phyloP scores from a whole-genome alignment of 2,888 invertebrate genomes.

The Operophtera brumata region DNA sequence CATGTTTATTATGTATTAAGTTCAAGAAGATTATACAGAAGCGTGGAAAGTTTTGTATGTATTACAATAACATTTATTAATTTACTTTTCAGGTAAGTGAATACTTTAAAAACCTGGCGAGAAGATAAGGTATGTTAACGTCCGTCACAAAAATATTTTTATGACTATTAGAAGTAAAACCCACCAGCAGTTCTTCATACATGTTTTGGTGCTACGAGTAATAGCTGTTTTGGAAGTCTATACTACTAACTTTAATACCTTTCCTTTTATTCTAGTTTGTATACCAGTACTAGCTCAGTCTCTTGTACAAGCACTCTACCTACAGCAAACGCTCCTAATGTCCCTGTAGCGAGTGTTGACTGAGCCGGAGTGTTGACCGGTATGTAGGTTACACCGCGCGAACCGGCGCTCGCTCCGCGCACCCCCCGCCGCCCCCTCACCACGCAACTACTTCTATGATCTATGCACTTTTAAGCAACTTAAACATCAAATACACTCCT shows the following conservation, averaged over 20 bases:
- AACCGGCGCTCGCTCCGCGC: conserved; percentile 57
- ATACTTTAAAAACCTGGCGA: conserved; percentile 14
- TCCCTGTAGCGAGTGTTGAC: conserved; percentile 81
- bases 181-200: not conserved
- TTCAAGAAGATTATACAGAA: not conserved
- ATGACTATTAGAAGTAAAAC: not conserved
- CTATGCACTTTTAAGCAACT: conserved; percentile 72
- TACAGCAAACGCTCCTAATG: conserved; percentile 66
- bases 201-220: not conserved
- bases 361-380: conserved; percentile 81
- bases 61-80: not conserved
- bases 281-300: conserved; percentile 23
- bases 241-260: not conserved
- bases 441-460: conserved; percentile 72
- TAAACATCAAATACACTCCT: conserved; percentile 69
- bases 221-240: not conserved
- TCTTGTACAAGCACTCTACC: conserved; percentile 57
- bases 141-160: not conserved
- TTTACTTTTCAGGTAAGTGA: conserved; percentile 70
- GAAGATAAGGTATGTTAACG: not conserved
- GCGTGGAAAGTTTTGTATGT: not conserved
- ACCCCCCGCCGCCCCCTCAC: conserved; percentile 38
- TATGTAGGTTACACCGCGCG: conserved; percentile 79
- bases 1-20: conserved; percentile 43
- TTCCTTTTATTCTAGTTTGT: not conserved